Evolutionary conservation across 2,113 vertebrate genomes (phyloP), one percentile per base, ranked within the genome.

Genomic region (Sclerurus mexicanus): DNA sequence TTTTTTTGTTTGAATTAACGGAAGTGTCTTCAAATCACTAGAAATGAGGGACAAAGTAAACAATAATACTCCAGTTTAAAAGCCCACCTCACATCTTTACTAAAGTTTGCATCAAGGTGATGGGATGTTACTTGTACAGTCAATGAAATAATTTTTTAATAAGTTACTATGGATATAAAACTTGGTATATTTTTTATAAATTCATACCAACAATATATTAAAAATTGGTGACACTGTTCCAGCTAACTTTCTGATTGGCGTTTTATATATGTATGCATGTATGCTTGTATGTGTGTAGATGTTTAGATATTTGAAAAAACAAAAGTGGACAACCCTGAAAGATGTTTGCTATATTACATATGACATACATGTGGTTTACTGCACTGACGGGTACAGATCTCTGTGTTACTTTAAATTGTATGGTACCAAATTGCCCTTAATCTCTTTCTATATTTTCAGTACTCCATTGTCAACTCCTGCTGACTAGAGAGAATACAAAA

Each of bases 21-120:
- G 12, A 64, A 53, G 8, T 75, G 5, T 15, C 42, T 90, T 63
- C 23, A 78, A 35, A 49, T 63, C 1, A n/a, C 42, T 58, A 67
- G 28, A 85, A 85, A 71, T 23, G 2, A 52, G 12, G 10, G 81
- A 58, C 2, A 64, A 94, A 56, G 1, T 13, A 80, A 85, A 35
- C 7, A 59, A n/a, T 68, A 42, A 28, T 50, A 47, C 12, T 50
- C 18, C 19, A 60, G 16, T 81, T 69, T 66, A 66, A 85, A 58
- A 56, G 11, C 1, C 3, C 2, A 12, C 1, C 4, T 2, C 6
- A 33, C 58, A 14, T 69, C 28, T 15, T 64, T 79, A 35, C 35
- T 28, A 46, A 50, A 44, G 3, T 75, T 81, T 22, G 62, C 6
- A 50, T 46, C 16, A 33, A 42, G 14, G 6, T 63, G 20, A 68